A percentile compares a stretch with the other conserved stretches of the same genome.
Conservation (phyloP, 2,888 invertebrate species). For the Notodonta dromedarius region DNA sequence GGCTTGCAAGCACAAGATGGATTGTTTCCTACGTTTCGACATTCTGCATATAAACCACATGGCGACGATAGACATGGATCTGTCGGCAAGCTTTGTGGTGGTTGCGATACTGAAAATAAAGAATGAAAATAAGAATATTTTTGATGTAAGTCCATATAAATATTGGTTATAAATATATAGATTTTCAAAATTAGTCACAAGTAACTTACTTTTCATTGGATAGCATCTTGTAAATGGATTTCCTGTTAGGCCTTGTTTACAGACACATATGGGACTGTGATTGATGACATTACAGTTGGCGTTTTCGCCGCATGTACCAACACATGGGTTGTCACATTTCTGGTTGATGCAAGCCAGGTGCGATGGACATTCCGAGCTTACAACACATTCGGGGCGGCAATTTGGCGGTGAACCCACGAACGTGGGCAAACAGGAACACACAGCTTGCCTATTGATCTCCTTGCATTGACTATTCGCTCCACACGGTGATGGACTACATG, state of each 20-base stretch:
- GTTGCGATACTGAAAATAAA: slow-evolving; percentile 62
- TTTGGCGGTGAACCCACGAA: slow-evolving; percentile 88
- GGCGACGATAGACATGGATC: slow-evolving; percentile 89
- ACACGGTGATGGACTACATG: slow-evolving; percentile 85
- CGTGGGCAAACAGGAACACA: slow-evolving; percentile 87
- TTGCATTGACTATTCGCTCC: slow-evolving; percentile 92
- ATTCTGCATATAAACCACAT: slow-evolving; percentile 87
- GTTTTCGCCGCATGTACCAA: slow-evolving; percentile 85
- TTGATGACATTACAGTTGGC: slow-evolving; percentile 86
- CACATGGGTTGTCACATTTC: slow-evolving; percentile 88
- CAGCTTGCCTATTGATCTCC: slow-evolving; percentile 88
- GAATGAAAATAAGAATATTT: slow-evolving; percentile 4
- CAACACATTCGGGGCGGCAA: slow-evolving; percentile 89
- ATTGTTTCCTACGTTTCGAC: slow-evolving; percentile 81
- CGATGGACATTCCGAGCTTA: slow-evolving; percentile 87
- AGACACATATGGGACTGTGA: slow-evolving; percentile 91
- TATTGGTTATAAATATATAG: not conserved
- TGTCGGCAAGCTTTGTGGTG: slow-evolving; percentile 48
- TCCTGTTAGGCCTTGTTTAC: slow-evolving; percentile 88
- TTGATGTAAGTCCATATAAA: not conserved
- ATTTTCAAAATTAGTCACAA: slow-evolving; percentile 2
- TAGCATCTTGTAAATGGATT: slow-evolving; percentile 91
- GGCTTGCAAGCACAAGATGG: slow-evolving; percentile 85
- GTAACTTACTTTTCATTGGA: slow-evolving; percentile 76
- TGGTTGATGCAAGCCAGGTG: slow-evolving; percentile 88